Conservation (phyloP, 2,888 invertebrate genomes). For the Alitta virens region DNA sequence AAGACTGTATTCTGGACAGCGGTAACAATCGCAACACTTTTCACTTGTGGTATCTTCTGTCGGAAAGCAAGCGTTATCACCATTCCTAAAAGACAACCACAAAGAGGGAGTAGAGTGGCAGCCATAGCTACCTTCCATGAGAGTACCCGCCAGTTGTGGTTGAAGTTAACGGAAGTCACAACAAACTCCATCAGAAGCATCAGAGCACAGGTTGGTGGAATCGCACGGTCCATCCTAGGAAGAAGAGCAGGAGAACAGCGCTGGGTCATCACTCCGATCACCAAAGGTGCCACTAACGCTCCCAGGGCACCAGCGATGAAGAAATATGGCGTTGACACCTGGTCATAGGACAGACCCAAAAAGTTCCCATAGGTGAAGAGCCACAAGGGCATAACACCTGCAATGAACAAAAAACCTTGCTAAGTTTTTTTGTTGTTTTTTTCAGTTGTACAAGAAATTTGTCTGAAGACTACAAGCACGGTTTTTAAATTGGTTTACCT, state of each 20-base stretch:
- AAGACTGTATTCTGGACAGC: constrained; percentile 21
- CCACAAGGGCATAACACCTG: constrained; percentile 23
- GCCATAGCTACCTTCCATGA: constrained; percentile 16
- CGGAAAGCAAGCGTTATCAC: constrained; percentile 1
- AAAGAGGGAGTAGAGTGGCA: constrained; percentile 8
- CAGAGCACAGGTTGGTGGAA: constrained; percentile 20
- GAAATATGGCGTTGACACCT: constrained; percentile 20
- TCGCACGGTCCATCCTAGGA: constrained; percentile 17
- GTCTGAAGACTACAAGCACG: no score
- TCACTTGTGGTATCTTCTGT: constrained; percentile 14
- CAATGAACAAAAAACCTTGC: neutral
- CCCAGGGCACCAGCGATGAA: constrained; percentile 19
- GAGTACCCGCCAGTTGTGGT: constrained; percentile 7
- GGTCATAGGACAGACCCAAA: constrained; percentile 18
- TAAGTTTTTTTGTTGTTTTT: neutral
- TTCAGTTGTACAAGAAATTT: neutral
- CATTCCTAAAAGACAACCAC: constrained; percentile 8
- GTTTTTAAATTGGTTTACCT: no score
- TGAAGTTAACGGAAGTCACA: constrained; percentile 13
- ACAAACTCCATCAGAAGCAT: constrained; percentile 16
- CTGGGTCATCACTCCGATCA: constrained; percentile 15
- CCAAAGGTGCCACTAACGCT: constrained; percentile 5
- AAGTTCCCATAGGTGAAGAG: constrained; percentile 22
- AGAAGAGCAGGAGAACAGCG: neutral
- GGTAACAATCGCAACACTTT: constrained; percentile 17